These are phyloP conservation scores for Azemiops feae DNA, from an alignment of 2,113 vertebrate genomes.

Conservation along the genomic window DNA sequence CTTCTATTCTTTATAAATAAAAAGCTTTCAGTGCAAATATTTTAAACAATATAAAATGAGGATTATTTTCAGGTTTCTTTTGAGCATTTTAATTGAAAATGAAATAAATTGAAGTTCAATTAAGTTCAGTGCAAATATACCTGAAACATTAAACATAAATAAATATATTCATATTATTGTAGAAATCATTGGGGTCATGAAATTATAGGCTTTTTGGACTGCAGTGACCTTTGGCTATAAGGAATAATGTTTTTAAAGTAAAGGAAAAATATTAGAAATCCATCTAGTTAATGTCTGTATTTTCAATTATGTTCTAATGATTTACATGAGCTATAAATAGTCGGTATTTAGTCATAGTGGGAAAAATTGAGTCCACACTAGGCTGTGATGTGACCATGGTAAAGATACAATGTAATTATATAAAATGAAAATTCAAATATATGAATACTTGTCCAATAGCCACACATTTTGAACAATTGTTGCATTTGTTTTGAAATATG, in stretches of 20 bases:
- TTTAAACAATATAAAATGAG: conserved; percentile 31
- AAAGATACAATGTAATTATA: background rate
- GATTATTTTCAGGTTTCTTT: conserved; percentile 32
- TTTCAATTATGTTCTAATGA: background rate
- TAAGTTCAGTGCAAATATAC: conserved; percentile 49
- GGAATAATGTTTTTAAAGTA: background rate
- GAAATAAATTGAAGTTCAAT: conserved; percentile 19
- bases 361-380: background rate
- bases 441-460: background rate
- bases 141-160: conserved; percentile 44
- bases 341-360: background rate
- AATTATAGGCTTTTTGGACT: background rate
- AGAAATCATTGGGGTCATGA: conserved; percentile 30
- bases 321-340: background rate
- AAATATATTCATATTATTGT: conserved; percentile 15
- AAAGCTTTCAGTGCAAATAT: conserved; percentile 33
- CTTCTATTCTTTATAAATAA: conserved; percentile 54
- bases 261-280: background rate
- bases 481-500: background rate
- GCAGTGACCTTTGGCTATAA: conserved; percentile 6
- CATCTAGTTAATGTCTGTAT: background rate
- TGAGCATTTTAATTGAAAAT: conserved; percentile 20
- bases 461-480: background rate
- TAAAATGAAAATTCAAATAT: background rate
- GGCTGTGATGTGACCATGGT: background rate